A percentile compares a stretch with the other conserved stretches of the same genome.
phyloP scores from a whole-genome alignment of 53 echinoderm and acorn worm genomes.

The Astropecten irregularis region DNA sequence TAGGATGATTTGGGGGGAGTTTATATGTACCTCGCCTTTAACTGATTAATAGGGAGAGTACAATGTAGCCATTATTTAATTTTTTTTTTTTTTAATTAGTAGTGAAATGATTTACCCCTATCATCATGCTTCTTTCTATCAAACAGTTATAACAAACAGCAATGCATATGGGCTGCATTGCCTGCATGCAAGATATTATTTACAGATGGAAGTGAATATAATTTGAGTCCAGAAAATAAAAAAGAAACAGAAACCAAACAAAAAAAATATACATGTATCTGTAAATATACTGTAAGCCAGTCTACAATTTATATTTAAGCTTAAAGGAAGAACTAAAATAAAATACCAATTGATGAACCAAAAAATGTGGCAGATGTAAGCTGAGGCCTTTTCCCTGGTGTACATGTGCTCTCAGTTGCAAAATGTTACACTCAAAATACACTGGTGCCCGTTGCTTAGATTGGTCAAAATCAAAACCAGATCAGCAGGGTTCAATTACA shows the following conservation, averaged over 20 bases:
- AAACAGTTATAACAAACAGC: not conserved
- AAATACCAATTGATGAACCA: not conserved
- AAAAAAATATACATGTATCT: not conserved
- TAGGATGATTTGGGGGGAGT: no score
- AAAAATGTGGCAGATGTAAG: not conserved
- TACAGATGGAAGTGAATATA: not conserved
- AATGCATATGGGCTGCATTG: not conserved
- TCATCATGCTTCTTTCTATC: constrained; percentile 14
- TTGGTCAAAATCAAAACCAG: no score
- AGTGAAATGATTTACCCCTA: not conserved
- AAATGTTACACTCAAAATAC: no score
- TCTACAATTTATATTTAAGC: no score
- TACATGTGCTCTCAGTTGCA: not conserved
- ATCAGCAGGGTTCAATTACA: no score
- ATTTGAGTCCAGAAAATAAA: no score
- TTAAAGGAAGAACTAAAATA: constrained; percentile 1
- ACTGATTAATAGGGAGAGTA: no score
- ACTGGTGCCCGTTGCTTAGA: no score
- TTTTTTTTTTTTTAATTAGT: no score
- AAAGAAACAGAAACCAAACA: no score
- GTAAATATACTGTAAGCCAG: not conserved
- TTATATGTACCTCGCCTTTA: no score
- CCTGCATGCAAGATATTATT: constrained; percentile 37
- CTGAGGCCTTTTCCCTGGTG: not conserved
- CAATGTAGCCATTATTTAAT: no score